Base-by-base conservation (phyloP, 2,888 invertebrate genomes). In the Clusia tigrina region DNA sequence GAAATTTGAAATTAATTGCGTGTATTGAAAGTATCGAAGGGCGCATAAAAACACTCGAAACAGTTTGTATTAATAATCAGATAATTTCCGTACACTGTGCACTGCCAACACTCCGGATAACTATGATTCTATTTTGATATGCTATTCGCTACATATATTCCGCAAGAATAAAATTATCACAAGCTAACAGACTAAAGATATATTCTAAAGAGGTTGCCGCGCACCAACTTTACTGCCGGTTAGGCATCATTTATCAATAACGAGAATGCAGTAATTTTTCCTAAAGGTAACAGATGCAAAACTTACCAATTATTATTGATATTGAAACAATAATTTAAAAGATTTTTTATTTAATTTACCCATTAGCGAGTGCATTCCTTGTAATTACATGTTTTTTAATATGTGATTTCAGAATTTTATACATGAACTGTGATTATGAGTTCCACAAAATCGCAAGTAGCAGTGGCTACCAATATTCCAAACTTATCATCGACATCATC, bases 361-460 rank as follows among this genome's bases (percentile, higher is more conserved):
- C 23, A 24, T 22, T 37, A 26, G 42, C 37, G 37, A 38, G 42
- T 42, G 2, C 9, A 22, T 22, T 17, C 15, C 20, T 46, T 24
- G n/a, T 38, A 23, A 51, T 32, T 59, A 32, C 32, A 51, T 48
- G 15, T 48, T 2, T n/a, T n/a, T n/a, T n/a, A n/a, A 52, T 68
- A 58, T 52, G 57, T 65, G 51, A 17, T 72, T 75, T 32, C 71
- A 82, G 78, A 78, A 73, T 73, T 76, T 74, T 71, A 72, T 74
- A 78, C 69, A 73, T 76, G 75, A 78, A 74, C 79, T 80, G 80
- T 82, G 81, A 81, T 82, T 81, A 83, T 83, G 83, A 83, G 83
- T 81, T 83, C 83, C 77, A 81, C 79, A 71, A 84, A 83, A 78
- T 79, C 82, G 72, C 83, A 83, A 80, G 78, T 83, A 75, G 83